A percentile compares a stretch with the other conserved stretches of the same genome.
phyloP scores from a whole-genome alignment of 2,888 invertebrate genomes.

The Oscheius sp. region DNA sequence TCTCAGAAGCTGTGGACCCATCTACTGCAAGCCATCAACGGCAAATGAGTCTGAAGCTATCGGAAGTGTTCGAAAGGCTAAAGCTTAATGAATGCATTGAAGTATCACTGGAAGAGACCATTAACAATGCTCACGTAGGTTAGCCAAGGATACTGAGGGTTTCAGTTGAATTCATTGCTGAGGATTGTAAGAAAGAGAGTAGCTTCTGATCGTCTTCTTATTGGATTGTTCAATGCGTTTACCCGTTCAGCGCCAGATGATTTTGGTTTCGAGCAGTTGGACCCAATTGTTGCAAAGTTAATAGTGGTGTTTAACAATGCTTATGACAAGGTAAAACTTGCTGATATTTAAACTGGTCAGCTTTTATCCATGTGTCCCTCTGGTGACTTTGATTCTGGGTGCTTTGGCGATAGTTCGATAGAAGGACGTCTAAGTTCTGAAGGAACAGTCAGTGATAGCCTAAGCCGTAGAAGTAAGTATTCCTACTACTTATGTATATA shows the following conservation, averaged over 20 bases:
- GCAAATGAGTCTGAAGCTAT: constrained; percentile 70
- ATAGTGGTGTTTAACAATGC: constrained; percentile 62
- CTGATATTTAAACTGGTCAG: constrained; percentile 26
- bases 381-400: constrained; percentile 36
- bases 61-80: constrained; percentile 71
- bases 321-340: constrained; percentile 53
- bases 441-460: constrained; percentile 18
- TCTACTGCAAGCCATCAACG: constrained; percentile 71
- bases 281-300: constrained; percentile 64
- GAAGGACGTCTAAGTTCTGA: constrained; percentile 18
- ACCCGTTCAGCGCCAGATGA: constrained; percentile 54
- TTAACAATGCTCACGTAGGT: constrained; percentile 67
- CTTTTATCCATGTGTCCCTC: constrained; percentile 42
- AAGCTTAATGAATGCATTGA: constrained; percentile 71
- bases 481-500: not conserved
- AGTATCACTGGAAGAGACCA: constrained; percentile 68
- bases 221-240: constrained; percentile 63
- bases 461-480: not conserved
- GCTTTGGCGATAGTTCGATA: constrained; percentile 32
- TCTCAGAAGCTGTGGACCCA: constrained; percentile 50
- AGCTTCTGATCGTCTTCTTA: constrained; percentile 70
- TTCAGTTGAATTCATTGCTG: constrained; percentile 67
- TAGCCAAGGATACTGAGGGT: not conserved
- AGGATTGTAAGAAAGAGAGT: constrained; percentile 70
- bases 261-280: constrained; percentile 56